A percentile compares a stretch with the other conserved stretches of the same genome.
Conservation (phyloP, 2,888 invertebrate genomes). For the Nemotelus nigrinus region DNA sequence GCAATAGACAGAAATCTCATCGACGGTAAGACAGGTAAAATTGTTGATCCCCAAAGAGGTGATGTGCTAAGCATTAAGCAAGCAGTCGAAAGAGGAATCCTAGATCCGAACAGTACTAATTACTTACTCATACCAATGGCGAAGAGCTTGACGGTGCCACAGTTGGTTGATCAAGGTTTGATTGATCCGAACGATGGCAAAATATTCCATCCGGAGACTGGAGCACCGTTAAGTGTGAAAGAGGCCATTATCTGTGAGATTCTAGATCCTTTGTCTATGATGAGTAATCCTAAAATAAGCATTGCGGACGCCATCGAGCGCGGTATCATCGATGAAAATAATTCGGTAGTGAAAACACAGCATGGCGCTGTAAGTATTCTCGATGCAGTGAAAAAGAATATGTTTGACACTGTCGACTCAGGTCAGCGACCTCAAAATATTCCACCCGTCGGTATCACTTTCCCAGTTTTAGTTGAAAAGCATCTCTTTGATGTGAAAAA, state of each 20-base stretch:
- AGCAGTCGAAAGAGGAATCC: conserved; percentile 83
- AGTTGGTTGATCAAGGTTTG: conserved; percentile 68
- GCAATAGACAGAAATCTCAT: conserved; percentile 86
- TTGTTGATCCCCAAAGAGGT: conserved; percentile 82
- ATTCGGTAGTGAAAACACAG: conserved; percentile 72
- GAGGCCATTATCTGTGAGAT: conserved; percentile 85
- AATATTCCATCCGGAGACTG: conserved; percentile 87
- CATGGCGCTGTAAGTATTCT: conserved; percentile 74
- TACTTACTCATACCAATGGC: conserved; percentile 82
- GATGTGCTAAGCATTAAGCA: conserved; percentile 82
- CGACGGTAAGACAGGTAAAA: conserved; percentile 81
- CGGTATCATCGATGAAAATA: conserved; percentile 77
- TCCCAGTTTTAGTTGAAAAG: conserved; percentile 79
- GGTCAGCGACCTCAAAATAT: conserved; percentile 67
- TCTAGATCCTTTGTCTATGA: conserved; percentile 80
- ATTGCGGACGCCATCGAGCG: conserved; percentile 79
- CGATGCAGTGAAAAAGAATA: conserved; percentile 74
- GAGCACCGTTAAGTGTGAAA: conserved; percentile 77
- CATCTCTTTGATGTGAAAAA: conserved; percentile 76
- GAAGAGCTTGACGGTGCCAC: conserved; percentile 82
- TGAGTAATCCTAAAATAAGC: conserved; percentile 75
- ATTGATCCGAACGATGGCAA: conserved; percentile 84
- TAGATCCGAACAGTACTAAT: conserved; percentile 80
- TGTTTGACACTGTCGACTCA: conserved; percentile 67
- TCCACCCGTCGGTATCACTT: conserved; percentile 85